Percentiles rank a stretch among this genome's conserved stretches.
These are phyloP conservation scores for Callipepla squamata DNA, from an alignment of 2,113 vertebrate species.

Conservation along the genomic window DNA sequence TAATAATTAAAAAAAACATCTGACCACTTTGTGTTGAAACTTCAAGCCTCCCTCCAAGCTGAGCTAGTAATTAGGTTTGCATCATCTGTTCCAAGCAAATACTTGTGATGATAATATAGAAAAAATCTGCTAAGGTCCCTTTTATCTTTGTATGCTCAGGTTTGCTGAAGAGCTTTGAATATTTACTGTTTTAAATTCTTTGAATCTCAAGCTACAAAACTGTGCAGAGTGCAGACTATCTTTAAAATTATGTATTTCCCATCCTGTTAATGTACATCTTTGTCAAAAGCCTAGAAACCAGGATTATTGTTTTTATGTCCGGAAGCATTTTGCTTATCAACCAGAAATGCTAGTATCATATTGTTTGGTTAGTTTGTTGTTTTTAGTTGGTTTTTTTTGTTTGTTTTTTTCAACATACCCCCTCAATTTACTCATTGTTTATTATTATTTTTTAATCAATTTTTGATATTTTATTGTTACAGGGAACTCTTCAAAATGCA, in stretches of 20 bases:
- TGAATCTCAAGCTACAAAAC: background rate
- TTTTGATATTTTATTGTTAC: background rate
- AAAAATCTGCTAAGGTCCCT: background rate
- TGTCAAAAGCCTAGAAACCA: background rate
- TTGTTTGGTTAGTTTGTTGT: background rate
- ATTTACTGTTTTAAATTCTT: background rate
- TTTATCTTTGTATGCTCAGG: background rate
- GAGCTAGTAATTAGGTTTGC: background rate
- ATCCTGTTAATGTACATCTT: background rate
- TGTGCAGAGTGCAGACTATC: background rate
- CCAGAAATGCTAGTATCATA: background rate
- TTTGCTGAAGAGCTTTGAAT: background rate
- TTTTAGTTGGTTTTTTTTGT: background rate
- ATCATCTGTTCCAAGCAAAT: constrained; percentile 10
- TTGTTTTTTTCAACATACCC: background rate
- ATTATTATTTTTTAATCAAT: background rate
- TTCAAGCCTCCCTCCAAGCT: background rate
- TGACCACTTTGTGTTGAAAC: background rate
- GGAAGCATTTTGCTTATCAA: background rate
- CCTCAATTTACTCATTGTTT: background rate
- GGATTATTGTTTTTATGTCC: background rate
- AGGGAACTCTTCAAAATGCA: background rate
- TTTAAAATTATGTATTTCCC: background rate
- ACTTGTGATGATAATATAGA: background rate
- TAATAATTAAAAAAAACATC: background rate